Base-by-base conservation (phyloP, 2,797 vertebrate genomes). In the Eospalax fontanierii region DNA sequence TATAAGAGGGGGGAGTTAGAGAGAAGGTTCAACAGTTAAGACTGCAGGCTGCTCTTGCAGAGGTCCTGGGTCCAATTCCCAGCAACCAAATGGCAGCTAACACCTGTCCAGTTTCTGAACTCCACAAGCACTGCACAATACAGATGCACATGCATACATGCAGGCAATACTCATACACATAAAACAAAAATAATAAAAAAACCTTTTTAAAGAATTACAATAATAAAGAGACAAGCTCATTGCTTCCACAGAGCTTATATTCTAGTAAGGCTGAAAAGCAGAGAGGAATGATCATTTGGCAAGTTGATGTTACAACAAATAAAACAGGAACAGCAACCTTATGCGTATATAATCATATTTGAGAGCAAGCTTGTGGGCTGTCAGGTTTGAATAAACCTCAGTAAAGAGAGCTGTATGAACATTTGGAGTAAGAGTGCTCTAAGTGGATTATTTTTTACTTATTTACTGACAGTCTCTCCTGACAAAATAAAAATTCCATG, bases 251-350 rank as follows among this genome's bases (percentile, higher is more conserved):
- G 18, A 93, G 18, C 11, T 88, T 38, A 4, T 63, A 61, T 84
- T 95, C 90, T 82, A 74, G 30, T 33, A 92, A 26, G 10, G 16
- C 43, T 94, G 19, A 91, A 92, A 95, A 88, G 46, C n/a, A 85
- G 21, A 66, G 79, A 87, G 40, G 75, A 84, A 89, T 81, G 46
- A 83, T 92, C 38, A 70, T 70, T 33, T 70, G 43, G 22, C 68
- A 63, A 87, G 5, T 38, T 43, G 22, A 10, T 92, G 59, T 38
- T 70, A 90, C 8, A 14, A 85, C 85, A 94, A 82, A 90, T 63
- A 70, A 89, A 91, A 93, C 38, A 73, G 21, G 73, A n/a, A 91
- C 87, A 59, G 57, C 76, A 85, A 92, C 70, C 73, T 22, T 38
- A 46, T 26, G 71, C 54, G 59, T 78, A 26, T 78, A 28, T 26